Evolutionary conservation across 1,140 invertebrate genomes (phyloP).

Genomic region (Drosophila ironensis): DNA sequence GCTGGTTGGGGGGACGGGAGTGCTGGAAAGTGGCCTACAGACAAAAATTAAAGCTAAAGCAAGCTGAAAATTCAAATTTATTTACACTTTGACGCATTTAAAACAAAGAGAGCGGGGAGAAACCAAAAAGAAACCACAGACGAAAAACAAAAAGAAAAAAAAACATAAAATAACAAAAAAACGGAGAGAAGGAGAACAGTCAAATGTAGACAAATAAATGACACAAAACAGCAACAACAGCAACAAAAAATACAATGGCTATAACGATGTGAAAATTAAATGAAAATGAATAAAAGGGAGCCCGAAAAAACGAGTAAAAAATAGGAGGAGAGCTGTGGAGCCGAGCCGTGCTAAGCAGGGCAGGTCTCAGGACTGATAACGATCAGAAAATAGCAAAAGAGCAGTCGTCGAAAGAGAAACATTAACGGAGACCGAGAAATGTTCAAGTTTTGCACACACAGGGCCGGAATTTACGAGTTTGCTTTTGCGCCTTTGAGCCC

Average conservation of each 20-base stretch:
- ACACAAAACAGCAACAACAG: constrained; percentile 44
- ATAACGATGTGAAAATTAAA: constrained; percentile 79
- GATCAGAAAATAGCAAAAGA: constrained; percentile 38
- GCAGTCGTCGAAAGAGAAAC: constrained; percentile 21
- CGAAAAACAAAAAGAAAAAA: constrained; percentile 6
- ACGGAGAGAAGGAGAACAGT: constrained; percentile 33
- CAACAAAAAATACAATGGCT: constrained; percentile 47
- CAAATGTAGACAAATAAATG: constrained; percentile 76
- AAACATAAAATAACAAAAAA: constrained; percentile 38
- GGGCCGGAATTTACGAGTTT: constrained; percentile 63
- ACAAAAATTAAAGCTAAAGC: constrained; percentile 74
- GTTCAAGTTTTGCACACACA: constrained; percentile 70
- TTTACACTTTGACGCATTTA: constrained; percentile 80
- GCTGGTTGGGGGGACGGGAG: not conserved
- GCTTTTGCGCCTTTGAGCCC: constrained; percentile 5
- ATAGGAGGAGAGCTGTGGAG: not conserved
- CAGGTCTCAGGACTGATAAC: constrained; percentile 57
- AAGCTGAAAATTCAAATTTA: constrained; percentile 81
- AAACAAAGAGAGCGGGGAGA: constrained; percentile 65
- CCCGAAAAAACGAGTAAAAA: not conserved
- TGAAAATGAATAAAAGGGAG: constrained; percentile 57
- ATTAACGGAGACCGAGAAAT: constrained; percentile 38
- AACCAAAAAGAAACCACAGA: constrained; percentile 15
- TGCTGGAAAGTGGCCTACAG: not conserved
- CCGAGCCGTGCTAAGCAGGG: constrained; percentile 48